Evolutionary conservation across 2,113 vertebrate species (phyloP).

Genomic region (Centrocercus urophasianus): DNA sequence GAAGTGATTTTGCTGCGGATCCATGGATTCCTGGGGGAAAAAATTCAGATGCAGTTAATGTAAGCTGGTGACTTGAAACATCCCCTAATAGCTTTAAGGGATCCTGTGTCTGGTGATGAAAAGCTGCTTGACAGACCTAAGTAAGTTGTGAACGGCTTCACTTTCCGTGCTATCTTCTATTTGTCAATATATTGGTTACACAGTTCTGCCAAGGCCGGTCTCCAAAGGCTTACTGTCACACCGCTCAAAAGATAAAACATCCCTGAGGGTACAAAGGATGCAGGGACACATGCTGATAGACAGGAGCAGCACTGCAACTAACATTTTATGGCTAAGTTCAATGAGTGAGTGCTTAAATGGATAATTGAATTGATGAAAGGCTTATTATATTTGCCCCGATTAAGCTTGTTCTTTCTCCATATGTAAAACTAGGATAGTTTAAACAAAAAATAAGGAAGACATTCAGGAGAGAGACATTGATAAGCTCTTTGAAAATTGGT

Average conservation of each 20-base stretch:
- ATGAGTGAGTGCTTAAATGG: background rate
- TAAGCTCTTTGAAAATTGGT: background rate
- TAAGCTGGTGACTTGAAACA: background rate
- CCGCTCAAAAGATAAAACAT: constrained; percentile 45
- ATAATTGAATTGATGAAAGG: constrained; percentile 63
- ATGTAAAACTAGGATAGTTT: background rate
- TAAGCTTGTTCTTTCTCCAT: constrained; percentile 29
- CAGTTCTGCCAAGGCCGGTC: constrained; percentile 10
- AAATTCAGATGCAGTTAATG: background rate
- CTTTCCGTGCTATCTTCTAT: background rate
- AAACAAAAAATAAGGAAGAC: constrained; percentile 29
- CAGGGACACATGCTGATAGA: constrained; percentile 40
- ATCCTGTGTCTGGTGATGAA: background rate
- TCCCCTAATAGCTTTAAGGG: background rate
- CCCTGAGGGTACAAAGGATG: constrained; percentile 43
- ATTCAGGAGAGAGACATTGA: background rate
- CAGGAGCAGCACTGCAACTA: constrained; percentile 9
- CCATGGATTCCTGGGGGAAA: background rate
- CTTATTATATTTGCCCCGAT: background rate
- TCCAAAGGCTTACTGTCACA: constrained; percentile 49
- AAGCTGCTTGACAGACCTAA: constrained; percentile 2
- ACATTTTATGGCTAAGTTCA: constrained; percentile 57
- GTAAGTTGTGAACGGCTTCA: background rate
- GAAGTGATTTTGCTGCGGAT: background rate
- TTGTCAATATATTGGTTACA: constrained; percentile 47